phyloP scores from a whole-genome alignment of 2,797 vertebrate genomes.

The Mionectes olivaceus region DNA sequence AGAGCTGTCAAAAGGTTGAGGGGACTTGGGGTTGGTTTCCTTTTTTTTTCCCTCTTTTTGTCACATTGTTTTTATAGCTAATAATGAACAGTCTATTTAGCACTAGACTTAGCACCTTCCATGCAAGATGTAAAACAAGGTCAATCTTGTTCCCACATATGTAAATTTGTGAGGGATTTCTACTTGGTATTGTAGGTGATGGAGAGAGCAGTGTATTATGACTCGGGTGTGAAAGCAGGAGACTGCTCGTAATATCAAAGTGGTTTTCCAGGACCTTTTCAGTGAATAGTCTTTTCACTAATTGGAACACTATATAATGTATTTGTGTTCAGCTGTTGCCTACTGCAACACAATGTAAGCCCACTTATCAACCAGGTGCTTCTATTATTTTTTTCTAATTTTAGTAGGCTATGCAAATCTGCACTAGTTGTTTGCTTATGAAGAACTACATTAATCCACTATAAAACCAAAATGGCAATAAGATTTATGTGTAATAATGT shows the following conservation, averaged over 20 bases:
- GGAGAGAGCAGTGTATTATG: background rate
- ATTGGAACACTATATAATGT: background rate
- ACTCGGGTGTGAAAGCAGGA: background rate
- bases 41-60: background rate
- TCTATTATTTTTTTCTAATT: conserved; percentile 7
- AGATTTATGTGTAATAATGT: background rate
- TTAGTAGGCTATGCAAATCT: background rate
- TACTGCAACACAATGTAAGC: background rate
- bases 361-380: conserved; percentile 12
- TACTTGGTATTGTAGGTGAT: background rate
- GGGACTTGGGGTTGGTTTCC: background rate
- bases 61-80: conserved; percentile 26
- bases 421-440: background rate
- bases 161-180: background rate
- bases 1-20: conserved; percentile 25
- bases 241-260: background rate
- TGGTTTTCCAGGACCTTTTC: conserved; percentile 1
- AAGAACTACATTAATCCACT: background rate
- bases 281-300: background rate
- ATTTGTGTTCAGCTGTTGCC: conserved; percentile 38
- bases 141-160: background rate
- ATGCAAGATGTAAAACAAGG: background rate
- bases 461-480: background rate
- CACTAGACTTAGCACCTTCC: background rate
- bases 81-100: conserved; percentile 14